Evolutionary conservation across 2,888 invertebrate genomes (phyloP), one percentile per base, ranked within the genome.

Genomic region (Epinotia nisella): DNA sequence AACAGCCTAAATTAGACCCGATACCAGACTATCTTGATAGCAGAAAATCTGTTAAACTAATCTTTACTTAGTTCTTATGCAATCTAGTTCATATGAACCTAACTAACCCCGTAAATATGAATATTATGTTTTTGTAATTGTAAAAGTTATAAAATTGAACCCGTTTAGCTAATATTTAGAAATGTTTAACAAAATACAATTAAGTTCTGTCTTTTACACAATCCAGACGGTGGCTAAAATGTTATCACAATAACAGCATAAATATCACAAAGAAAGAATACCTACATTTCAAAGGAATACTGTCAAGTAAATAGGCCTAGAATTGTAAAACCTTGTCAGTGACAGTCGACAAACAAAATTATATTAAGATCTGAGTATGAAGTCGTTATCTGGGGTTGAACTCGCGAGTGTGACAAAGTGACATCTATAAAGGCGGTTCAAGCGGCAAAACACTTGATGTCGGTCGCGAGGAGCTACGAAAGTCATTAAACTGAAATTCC

Each of bases 391-490:
- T 86, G 84, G 78, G 82, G 81, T 82, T 85, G 82, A 88, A 84
- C 84, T 85, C 80, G 82, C 79, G 85, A 86, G 85, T 88, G 87
- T 87, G 87, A 88, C 85, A 88, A 89, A 89, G 86, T 90, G 88
- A 90, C 88, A 87, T 87, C 87, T 87, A 87, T 87, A 87, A 88
- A 88, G 83, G 87, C 85, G 86, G 86, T 87, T 87, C 83, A 85
- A 83, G 83, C 85, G 84, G 82, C 85, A 87, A 87, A 89, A 89
- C 85, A 88, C 88, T 90, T 83, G 85, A 85, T 84, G 82, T 82
- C 79, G 80, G 77, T 79, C 77, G 74, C 83, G 74, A 74, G 77
- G 81, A 88, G 84, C 79, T 82, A 83, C 79, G 87, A 90, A 88
- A 77, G 75, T 74, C 70, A 70, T 74, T 71, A 74, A 71, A 70